A percentile compares a stretch with the other conserved stretches of the same genome.
These are phyloP conservation scores for Seriola aureovittata DNA, from an alignment of 2,113 vertebrate species.

Conservation along the genomic window DNA sequence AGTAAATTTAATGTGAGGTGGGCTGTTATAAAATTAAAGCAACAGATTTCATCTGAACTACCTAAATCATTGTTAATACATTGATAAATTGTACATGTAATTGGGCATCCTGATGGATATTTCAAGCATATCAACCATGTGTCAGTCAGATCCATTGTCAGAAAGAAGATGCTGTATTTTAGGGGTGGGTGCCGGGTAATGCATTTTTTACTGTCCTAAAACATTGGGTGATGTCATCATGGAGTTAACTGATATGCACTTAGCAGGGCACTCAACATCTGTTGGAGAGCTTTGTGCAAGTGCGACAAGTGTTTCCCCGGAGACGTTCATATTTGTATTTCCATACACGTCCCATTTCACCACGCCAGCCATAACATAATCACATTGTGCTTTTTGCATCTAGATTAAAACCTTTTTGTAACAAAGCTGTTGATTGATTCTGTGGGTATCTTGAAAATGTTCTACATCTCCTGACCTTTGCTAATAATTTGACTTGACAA, in stretches of 20 bases:
- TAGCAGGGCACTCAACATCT: neutral
- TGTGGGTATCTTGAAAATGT: constrained; percentile 84
- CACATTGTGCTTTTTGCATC: constrained; percentile 11
- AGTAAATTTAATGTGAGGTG: neutral
- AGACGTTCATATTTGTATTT: constrained; percentile 9
- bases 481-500: constrained; percentile 92
- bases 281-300: neutral
- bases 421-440: constrained; percentile 66
- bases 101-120: constrained; percentile 9
- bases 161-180: neutral
- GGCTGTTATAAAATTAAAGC: neutral
- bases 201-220: neutral
- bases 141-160: neutral
- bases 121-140: constrained; percentile 1
- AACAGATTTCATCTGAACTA: neutral
- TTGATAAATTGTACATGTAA: neutral
- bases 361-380: neutral
- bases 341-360: neutral
- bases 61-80: neutral
- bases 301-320: neutral
- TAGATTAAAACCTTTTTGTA: constrained; percentile 32
- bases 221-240: neutral
- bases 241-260: neutral
- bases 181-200: neutral
- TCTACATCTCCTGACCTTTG: constrained; percentile 93